Conservation (phyloP, 92 coral and sea anemone species). For the Porites cylindrica region DNA sequence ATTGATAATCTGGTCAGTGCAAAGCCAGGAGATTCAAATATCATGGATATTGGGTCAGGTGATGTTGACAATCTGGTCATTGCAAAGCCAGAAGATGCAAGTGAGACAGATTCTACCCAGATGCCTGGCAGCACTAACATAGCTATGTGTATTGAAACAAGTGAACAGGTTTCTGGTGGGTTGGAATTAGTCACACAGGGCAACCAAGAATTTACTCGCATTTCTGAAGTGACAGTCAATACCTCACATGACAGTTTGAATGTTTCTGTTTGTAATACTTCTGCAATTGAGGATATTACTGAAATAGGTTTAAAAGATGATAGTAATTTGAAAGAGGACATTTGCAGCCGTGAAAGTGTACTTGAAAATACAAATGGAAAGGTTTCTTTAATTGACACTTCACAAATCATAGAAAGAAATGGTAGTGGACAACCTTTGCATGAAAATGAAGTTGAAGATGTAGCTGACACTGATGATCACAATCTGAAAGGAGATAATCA, state of each 20-base stretch:
- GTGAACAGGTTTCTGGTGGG: background rate
- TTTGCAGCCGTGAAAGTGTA: background rate
- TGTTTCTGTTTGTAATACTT: background rate
- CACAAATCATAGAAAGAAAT: background rate
- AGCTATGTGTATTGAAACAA: background rate
- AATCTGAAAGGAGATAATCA: background rate
- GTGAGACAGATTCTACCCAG: background rate
- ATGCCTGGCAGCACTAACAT: background rate
- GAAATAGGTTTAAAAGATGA: background rate
- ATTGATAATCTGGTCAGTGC: conserved; percentile 1
- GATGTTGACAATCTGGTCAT: background rate
- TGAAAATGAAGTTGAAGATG: background rate
- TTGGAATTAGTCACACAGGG: background rate
- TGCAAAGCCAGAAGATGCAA: background rate
- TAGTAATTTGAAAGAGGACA: background rate
- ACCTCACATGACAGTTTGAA: background rate
- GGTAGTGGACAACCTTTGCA: no score
- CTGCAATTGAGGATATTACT: conserved; percentile 2
- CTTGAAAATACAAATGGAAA: background rate
- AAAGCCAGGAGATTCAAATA: background rate
- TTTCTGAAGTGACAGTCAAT: background rate
- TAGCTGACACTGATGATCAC: background rate
- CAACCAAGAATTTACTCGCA: background rate
- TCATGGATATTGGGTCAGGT: background rate
- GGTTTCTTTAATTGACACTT: background rate